Percentiles rank a stretch among this genome's conserved stretches.
Evolutionary conservation across 2,888 invertebrate genomes (phyloP).

Genomic region (Ichneumoninae sp.): DNA sequence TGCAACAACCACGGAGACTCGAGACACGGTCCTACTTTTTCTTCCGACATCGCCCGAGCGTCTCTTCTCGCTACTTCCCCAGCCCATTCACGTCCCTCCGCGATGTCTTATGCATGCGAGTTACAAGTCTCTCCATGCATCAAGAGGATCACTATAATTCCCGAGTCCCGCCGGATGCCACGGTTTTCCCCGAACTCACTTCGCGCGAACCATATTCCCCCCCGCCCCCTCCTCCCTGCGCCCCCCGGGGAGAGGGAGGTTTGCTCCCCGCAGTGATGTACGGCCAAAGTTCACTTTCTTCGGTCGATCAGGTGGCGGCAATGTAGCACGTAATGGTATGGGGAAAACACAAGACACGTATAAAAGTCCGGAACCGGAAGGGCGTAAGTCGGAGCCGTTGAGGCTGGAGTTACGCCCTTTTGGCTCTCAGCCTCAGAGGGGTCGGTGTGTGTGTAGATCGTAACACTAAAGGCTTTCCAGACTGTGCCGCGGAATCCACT

Average conservation of each 20-base stretch:
- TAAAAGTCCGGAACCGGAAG: not conserved
- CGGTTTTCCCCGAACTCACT: constrained; percentile 1
- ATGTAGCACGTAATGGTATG: constrained; percentile 1
- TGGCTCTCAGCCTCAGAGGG: too few species aligned
- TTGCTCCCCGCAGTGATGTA: constrained; percentile 38
- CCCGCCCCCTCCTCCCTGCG: too few species aligned
- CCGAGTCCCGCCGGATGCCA: constrained; percentile 47
- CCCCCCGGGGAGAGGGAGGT: not conserved
- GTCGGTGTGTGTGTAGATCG: not conserved
- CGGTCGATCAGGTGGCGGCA: constrained; percentile 48
- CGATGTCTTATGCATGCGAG: constrained; percentile 65
- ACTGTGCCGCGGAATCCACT: constrained; percentile 42
- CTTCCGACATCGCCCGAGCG: not conserved
- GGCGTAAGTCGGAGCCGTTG: too few species aligned
- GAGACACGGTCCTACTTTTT: constrained; percentile 7
- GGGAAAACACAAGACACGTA: not conserved
- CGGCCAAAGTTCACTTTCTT: constrained; percentile 58
- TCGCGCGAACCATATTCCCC: not conserved
- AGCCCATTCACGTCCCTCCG: constrained; percentile 10
- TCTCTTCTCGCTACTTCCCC: constrained; percentile 14
- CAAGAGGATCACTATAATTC: constrained; percentile 64
- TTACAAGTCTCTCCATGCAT: constrained; percentile 65
- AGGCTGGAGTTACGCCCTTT: too few species aligned
- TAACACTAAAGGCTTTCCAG: not conserved
- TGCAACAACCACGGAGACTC: constrained; percentile 11